A percentile compares a stretch with the other conserved stretches of the same genome.
Evolutionary conservation across 1,140 invertebrate genomes (phyloP).

Genomic region (Bradysia coprophila): DNA sequence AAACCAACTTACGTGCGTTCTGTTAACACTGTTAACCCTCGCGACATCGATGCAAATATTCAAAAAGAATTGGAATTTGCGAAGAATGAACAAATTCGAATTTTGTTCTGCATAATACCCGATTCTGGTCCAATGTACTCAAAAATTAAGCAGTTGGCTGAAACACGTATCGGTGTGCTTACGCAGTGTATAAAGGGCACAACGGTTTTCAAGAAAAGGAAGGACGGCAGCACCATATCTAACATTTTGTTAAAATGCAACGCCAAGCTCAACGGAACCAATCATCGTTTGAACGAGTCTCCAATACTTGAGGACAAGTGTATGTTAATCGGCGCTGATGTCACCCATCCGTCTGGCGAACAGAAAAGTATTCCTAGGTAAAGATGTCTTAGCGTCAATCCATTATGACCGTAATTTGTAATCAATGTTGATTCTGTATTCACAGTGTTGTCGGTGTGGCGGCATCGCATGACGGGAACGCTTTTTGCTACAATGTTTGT

Average conservation of each 20-base stretch:
- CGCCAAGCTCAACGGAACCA: slow-evolving; percentile 67
- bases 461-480: slow-evolving; percentile 42
- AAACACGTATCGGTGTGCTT: slow-evolving; percentile 49
- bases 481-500: slow-evolving; percentile 48
- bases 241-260: slow-evolving; percentile 74
- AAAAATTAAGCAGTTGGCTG: slow-evolving; percentile 25
- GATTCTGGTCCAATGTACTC: not conserved
- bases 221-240: slow-evolving; percentile 27
- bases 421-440: too few relatives aligned
- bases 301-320: slow-evolving; percentile 11
- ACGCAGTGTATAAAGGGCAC: slow-evolving; percentile 61
- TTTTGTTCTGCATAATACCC: not conserved
- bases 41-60: too few relatives aligned
- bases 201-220: slow-evolving; percentile 29
- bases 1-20: too few relatives aligned
- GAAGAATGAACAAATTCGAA: not conserved
- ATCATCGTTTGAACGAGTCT: slow-evolving; percentile 36
- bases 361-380: slow-evolving; percentile 39
- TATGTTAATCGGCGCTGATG: slow-evolving; percentile 74
- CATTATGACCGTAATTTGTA: not conserved
- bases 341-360: slow-evolving; percentile 68
- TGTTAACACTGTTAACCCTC: too few relatives aligned
- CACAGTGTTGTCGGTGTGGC: slow-evolving; percentile 72
- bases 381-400: not conserved
- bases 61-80: too few relatives aligned